Base-by-base conservation (phyloP, 2,113 vertebrate species). In the Lates calcarifer region DNA sequence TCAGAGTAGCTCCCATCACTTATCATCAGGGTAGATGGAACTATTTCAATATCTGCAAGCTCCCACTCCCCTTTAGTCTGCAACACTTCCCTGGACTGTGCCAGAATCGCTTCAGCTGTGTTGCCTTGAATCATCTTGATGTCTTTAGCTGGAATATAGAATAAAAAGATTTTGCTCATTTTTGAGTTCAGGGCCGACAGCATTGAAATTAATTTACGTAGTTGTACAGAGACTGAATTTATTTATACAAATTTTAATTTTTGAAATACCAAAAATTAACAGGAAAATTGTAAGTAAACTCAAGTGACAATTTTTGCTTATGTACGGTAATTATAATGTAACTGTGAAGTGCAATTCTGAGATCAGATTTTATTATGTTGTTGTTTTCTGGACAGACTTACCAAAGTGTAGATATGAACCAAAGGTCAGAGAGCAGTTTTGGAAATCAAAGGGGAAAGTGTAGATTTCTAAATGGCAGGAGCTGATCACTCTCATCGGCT, bases 11-110 rank as follows among this genome's bases (percentile, higher is more conserved):
- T 41, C 55, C 79, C 84, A 0, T 0, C 18, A 0, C 9, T 0
- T 51, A 82, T 41, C 0, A 0, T 4, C 55, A 89, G 57, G 0
- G 4, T 28, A 26, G 9, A 12, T 1, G 1, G 3, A 39, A 3
- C 1, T 11, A 56, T 1, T 2, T 1, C 4, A 55, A 93, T 90
- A 18, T 82, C 74, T 41, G 85, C 26, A 3, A 92, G 91, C 60
- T 92, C 91, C 95, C 90, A 95, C 76, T 96, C 93, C n/a, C 95
- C 95, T 1, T 90, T 94, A 29, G 91, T 93, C 73, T 86, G 47
- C 39, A 94, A 8, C 37, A 73, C 47, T 0, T 31, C 0, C 22
- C 1, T 75, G 31, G 84, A 89, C 49, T 84, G 68, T 1, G 11
- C 0, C 28, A 92, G 75, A 35, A 76, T 75, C 2, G 81, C 13